Evolutionary conservation across 2,797 vertebrate species (phyloP), one percentile per base, ranked within the genome.

Genomic region (Miichthys miiuy): DNA sequence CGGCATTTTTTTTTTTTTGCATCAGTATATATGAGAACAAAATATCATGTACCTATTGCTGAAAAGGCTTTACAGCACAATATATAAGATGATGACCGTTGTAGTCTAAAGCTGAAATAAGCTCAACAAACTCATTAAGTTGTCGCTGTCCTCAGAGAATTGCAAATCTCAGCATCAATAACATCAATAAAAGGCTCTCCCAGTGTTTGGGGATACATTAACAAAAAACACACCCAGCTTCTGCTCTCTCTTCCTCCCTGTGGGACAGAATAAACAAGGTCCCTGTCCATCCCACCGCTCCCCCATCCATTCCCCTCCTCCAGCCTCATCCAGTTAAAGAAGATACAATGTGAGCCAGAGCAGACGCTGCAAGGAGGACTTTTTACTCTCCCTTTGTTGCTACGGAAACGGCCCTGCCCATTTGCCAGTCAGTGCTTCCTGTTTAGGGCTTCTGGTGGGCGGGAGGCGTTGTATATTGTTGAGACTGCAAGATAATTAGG

Each of bases 341-440:
- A 83, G 73, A 44, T 47, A 41, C 63, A 50, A 17, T 38, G 61
- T 69, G 68, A 86, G 58, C 54, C 11, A 12, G 47, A 80, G 73
- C 87, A 89, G 82, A 86, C 50, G 13, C 63, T 42, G 52, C 14
- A 0, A 61, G 64, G 30, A 80, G 60, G 73, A 81, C 68, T 78
- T 86, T 47, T 86, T 81, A 79, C 20, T 5, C 65, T 72, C 58
- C 64, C 66, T 56, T 55, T 68, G 82, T 85, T 18, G 25, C 86
- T 55, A 63, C 21, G 58, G 90, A 86, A 90, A 91, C 82, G 23
- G 64, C 64, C 69, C 72, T 72, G 73, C 88, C 80, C 72, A 86
- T 84, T 82, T 90, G 72, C 76, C 81, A 76, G 73, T 65, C 72
- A 69, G 58, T 38, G 80, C 82, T 89, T 92, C 90, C 91, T 88